phyloP scores from a whole-genome alignment of 2,113 vertebrate species.

The Toxotes chatareus region DNA sequence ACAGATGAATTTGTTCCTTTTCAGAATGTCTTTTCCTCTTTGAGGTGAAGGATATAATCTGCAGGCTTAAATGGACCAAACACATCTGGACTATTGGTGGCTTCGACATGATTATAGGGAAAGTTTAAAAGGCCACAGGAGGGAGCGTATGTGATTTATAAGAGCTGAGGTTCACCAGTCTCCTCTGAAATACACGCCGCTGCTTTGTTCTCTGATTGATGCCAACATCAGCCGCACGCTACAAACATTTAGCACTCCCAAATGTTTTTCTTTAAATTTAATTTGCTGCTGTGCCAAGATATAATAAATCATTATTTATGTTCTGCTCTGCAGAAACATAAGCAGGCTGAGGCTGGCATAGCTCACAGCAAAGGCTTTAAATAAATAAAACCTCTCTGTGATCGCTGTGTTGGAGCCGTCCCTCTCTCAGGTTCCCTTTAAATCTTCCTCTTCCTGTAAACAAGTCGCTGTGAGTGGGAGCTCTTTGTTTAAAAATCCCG shows the following conservation, averaged over 20 bases:
- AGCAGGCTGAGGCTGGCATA: background rate
- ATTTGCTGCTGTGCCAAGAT: background rate
- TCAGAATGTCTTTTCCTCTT: no score
- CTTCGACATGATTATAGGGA: no score
- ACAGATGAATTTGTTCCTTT: no score
- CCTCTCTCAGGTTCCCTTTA: conserved; percentile 32
- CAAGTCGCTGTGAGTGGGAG: conserved; percentile 51
- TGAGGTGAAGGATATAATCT: no score
- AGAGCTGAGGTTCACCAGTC: background rate
- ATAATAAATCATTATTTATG: conserved; percentile 8
- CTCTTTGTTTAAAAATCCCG: conserved; percentile 58
- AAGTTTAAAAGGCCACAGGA: no score
- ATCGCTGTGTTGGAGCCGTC: background rate
- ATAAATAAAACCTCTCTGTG: conserved; percentile 30
- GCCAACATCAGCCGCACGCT: conserved; percentile 3
- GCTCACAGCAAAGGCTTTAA: background rate
- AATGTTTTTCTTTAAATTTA: background rate
- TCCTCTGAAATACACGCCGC: background rate
- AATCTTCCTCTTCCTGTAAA: conserved; percentile 73
- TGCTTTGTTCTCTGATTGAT: conserved; percentile 46
- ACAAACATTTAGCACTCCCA: background rate
- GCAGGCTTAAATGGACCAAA: no score
- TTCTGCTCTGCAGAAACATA: background rate
- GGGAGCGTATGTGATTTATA: no score
- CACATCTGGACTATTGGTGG: no score